Base-by-base conservation (phyloP, 2,797 vertebrate species). In the Furcifer pardalis region DNA sequence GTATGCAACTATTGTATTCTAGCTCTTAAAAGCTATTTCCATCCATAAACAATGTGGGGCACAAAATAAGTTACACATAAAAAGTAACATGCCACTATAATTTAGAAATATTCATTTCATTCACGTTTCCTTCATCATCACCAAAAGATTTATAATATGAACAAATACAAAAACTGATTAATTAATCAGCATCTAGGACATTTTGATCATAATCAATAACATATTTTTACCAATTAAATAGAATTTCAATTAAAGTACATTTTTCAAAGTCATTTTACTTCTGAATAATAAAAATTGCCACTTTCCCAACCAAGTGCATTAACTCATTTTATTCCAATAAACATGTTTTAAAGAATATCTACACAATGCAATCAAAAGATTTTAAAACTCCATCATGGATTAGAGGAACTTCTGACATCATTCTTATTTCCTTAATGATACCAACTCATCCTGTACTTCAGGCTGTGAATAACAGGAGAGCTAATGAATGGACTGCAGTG, bases 151-250 rank as follows among this genome's bases (percentile, higher is more conserved):
- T 94, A 95, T 93, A 94, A 92, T 72, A 90, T 0, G 0, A 56
- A 90, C 89, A 91, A 88, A 93, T 93, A 81, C 42, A 84, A 65
- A 83, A 95, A 96, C 87, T 94, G 95, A 96, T 95, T 88, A 95
- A 95, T 95, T 93, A 90, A 94, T 96, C 95, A 96, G 90, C 13
- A 0, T 90, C 93, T 89, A 71, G 68, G 79, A 91, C 90, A 94
- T 93, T 95, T 92, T 94, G 94, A 94, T 95, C 89, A 96, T 91
- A 96, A 96, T 96, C 95, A 95, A 96, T 96, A 96, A 94, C 79
- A 93, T 92, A 94, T 94, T 96, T 96, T 95, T 93, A 93, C 84
- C 83, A 80, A 92, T 95, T 93, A 92, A 95, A 96, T 93, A 90
- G 84, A 79, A 94, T 95, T 97, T 94, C 94, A 96, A 94, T 96